Base-by-base conservation (phyloP, 2,113 vertebrate genomes). In the Triplophysa siluroides region DNA sequence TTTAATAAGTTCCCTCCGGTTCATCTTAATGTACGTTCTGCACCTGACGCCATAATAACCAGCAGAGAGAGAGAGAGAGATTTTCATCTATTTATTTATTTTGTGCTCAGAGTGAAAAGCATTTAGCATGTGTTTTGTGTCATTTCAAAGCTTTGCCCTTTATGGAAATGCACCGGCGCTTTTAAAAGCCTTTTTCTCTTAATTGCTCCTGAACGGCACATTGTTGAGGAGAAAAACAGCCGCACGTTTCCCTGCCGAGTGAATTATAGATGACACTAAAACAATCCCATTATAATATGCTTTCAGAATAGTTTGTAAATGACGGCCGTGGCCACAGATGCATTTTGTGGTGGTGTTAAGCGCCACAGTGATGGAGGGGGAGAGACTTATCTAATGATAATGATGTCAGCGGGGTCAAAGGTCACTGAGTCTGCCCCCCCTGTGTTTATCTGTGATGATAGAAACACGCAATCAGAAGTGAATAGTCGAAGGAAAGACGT, bases 151-250 rank as follows among this genome's bases (percentile, higher is more conserved):
- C 62, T 26, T 12, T 64, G 66, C n/a, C 56, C 81, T 79, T 85
- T 85, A 82, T 87, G 86, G 79, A 86, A 86, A 86, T 87, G 79
- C 60, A 81, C 33, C 67, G 73, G 54, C 60, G 79, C 52, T 82
- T 82, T 85, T 83, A 83, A 87, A 87, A 80, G 73, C 79, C 47
- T 78, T 78, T 83, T 78, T 50, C 75, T 83, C 80, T 85, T 85
- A 84, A 86, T 86, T 81, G 78, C 68, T 76, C 73, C 60, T 70
- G 67, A 81, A 81, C 74, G 60, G 41, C 41, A 11, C 71, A 81
- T 83, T 79, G 82, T 79, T 74, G 71, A 74, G 52, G 62, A 60
- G 21, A 67, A 54, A 62, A 29, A 68, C 38, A 61, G 38, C 47
- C 54, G 33, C 33, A 38, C 7, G 24, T 74, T 83, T 79, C 47